phyloP scores from a whole-genome alignment of 2,888 invertebrate species.

The Amphipyra tragopoginis region DNA sequence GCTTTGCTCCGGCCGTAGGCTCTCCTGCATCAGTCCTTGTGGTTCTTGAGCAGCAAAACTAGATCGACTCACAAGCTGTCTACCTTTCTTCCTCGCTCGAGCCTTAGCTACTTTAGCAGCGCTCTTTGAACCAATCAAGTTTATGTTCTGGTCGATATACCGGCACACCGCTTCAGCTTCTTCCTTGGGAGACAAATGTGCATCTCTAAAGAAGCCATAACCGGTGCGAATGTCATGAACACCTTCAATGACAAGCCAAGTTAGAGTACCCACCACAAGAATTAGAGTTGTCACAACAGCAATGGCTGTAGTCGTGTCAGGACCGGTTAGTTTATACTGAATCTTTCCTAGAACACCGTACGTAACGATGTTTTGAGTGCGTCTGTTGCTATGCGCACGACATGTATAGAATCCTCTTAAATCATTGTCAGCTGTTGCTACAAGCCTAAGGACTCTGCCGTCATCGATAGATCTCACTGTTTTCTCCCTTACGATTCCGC shows the following conservation, averaged over 20 bases:
- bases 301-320: slow-evolving; percentile 75
- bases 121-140: slow-evolving; percentile 70
- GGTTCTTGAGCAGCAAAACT: slow-evolving; percentile 78
- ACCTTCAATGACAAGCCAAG: slow-evolving; percentile 79
- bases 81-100: slow-evolving; percentile 73
- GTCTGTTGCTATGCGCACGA: slow-evolving; percentile 72
- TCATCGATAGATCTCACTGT: slow-evolving; percentile 73
- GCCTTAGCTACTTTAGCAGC: slow-evolving; percentile 75
- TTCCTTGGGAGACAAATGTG: slow-evolving; percentile 77
- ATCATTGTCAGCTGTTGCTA: slow-evolving; percentile 74
- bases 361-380: slow-evolving; percentile 79
- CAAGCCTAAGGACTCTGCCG: slow-evolving; percentile 76
- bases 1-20: slow-evolving; percentile 36
- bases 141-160: slow-evolving; percentile 78
- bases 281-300: slow-evolving; percentile 77
- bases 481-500: slow-evolving; percentile 61
- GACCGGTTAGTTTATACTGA: slow-evolving; percentile 70
- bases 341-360: slow-evolving; percentile 82
- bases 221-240: slow-evolving; percentile 79
- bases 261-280: slow-evolving; percentile 75
- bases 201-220: slow-evolving; percentile 83
- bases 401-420: slow-evolving; percentile 84
- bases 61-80: slow-evolving; percentile 65
- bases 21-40: slow-evolving; percentile 70
- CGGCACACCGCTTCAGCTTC: slow-evolving; percentile 80